A percentile compares a stretch with the other conserved stretches of the same genome.
phyloP scores from a whole-genome alignment of 2,888 invertebrate species.

The Microctonus hyperodae region DNA sequence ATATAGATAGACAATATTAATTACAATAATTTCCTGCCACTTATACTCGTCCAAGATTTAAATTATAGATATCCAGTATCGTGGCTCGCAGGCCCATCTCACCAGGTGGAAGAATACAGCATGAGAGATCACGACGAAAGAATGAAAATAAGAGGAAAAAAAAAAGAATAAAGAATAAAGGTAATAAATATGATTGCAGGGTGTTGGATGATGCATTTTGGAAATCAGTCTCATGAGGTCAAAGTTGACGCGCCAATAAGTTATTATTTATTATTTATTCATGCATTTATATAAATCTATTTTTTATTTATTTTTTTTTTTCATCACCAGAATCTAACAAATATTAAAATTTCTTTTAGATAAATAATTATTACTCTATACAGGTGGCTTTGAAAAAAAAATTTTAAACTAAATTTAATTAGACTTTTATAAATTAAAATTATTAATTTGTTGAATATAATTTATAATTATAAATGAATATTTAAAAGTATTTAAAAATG shows the following conservation, averaged over 20 bases:
- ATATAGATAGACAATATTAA: constrained; percentile 47
- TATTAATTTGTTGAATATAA: too few relatives aligned
- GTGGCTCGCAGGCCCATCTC: constrained; percentile 14
- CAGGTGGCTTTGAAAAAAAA: too few relatives aligned
- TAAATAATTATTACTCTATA: too few relatives aligned
- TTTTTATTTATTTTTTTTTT: not conserved
- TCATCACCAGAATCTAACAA: too few relatives aligned
- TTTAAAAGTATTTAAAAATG: too few relatives aligned
- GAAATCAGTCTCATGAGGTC: constrained; percentile 50
- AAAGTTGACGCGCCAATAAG: constrained; percentile 41
- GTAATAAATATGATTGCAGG: constrained; percentile 25
- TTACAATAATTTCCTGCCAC: constrained; percentile 54
- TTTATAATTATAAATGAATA: too few relatives aligned
- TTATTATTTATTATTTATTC: constrained; percentile 27
- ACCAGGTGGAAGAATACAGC: constrained; percentile 9
- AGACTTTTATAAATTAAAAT: too few relatives aligned
- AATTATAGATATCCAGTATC: constrained; percentile 50
- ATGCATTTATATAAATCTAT: not conserved
- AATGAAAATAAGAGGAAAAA: constrained; percentile 11
- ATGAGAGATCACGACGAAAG: constrained; percentile 28
- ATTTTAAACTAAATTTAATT: too few relatives aligned
- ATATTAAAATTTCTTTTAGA: too few relatives aligned
- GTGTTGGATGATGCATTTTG: constrained; percentile 42
- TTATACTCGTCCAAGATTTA: constrained; percentile 51
- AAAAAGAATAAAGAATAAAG: not conserved